Base-by-base conservation (phyloP, 2,797 vertebrate species). In the Rhinella marina region DNA sequence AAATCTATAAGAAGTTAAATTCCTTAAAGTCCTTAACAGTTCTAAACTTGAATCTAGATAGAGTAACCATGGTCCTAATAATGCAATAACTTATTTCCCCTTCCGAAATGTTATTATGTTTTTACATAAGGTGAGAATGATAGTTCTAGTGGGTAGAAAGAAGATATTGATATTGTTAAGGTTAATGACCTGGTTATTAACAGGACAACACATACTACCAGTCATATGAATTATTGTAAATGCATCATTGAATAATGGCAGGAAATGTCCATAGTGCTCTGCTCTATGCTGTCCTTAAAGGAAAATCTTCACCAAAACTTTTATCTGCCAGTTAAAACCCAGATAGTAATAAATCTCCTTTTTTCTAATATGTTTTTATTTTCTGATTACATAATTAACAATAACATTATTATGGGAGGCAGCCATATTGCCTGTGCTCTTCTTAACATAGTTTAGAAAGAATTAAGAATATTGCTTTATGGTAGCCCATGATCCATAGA, bases 151-250 rank as follows among this genome's bases (percentile, higher is more conserved):
- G 92, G 93, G 92, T 93, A 93, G 92, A 93, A 94, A 94, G 92
- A 94, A 92, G 90, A 92, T 93, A 94, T 91, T 94, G 93, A 94
- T 93, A 93, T 93, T 95, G 94, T 93, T 94, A 94, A 94, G 94
- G 94, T 95, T 95, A 95, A 96, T 95, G 95, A 95, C 92, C 94
- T 94, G 92, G 93, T 93, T 93, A 95, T 95, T 95, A 95, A 95
- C 94, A 95, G 94, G 94, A 93, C 94, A 95, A 96, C 94, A 95
- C 90, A 21, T 93, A 94, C 94, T 95, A 95, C 93, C 94, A 94
- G 92, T 95, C 93, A 94, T 94, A 95, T 95, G 94, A 94, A 95
- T 95, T 94, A 93, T 93, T 94, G 94, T 95, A 94, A 94, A 94
- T 95, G 94, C 95, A 93, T 93, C 92, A 87, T 90, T 91, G 94